Evolutionary conservation across 2,113 vertebrate genomes (phyloP).

Genomic region (Cisticola juncidis): DNA sequence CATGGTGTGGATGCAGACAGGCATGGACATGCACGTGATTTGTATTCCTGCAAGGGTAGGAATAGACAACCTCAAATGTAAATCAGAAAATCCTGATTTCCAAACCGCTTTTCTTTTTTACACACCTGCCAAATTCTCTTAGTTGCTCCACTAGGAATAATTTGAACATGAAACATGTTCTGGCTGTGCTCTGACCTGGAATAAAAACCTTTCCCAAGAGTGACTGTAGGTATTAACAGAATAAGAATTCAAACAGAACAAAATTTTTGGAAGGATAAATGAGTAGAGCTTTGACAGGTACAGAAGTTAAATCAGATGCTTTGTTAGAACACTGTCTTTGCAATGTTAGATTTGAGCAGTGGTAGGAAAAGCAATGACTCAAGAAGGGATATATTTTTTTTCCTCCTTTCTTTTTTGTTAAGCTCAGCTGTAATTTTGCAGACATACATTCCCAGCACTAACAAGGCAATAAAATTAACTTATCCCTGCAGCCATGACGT

Average conservation of each 20-base stretch:
- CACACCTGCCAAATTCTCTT: neutral
- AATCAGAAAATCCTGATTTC: neutral
- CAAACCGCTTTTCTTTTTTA: neutral
- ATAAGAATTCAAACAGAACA: neutral
- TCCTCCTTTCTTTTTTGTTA: accelerated
- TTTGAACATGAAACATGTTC: neutral
- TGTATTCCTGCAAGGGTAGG: neutral
- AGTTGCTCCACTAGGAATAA: neutral
- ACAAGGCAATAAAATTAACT: neutral
- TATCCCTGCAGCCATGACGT: neutral
- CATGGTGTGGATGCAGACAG: neutral
- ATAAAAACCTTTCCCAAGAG: neutral
- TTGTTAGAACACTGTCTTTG: neutral
- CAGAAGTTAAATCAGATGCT: neutral
- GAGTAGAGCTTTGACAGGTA: neutral
- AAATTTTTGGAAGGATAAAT: neutral
- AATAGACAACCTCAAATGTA: neutral
- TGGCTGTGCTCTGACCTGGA: neutral
- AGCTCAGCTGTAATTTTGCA: neutral
- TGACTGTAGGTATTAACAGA: neutral
- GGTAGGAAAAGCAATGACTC: neutral
- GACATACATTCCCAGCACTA: neutral
- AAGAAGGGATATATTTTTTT: neutral
- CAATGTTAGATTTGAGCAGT: neutral
- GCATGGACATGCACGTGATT: neutral